Evolutionary conservation across 2,888 invertebrate genomes (phyloP).

Genomic region (Dastarcus helophoroides): DNA sequence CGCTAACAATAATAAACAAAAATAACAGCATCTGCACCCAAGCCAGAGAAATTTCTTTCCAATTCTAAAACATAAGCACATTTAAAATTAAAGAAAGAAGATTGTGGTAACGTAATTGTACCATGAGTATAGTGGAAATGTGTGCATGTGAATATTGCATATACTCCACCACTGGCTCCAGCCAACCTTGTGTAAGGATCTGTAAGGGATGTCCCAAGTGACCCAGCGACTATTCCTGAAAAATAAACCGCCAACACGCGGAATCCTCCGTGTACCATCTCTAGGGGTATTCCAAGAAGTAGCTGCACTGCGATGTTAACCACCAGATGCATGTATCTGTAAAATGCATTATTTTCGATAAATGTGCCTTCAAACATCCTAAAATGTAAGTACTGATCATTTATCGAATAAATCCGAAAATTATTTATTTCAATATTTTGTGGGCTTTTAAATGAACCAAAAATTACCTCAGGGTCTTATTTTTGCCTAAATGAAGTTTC

Average conservation of each 20-base stretch:
- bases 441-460: too few relatives aligned
- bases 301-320: constrained; percentile 86
- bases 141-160: constrained; percentile 87
- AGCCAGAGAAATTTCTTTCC: constrained; percentile 91
- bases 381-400: too few relatives aligned
- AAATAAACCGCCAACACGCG: constrained; percentile 71
- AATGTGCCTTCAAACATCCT: too few relatives aligned
- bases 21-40: constrained; percentile 73
- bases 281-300: constrained; percentile 82
- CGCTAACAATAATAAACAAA: neutral
- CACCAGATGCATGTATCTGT: constrained; percentile 69
- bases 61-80: constrained; percentile 60
- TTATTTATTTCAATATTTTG: too few relatives aligned
- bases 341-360: too few relatives aligned
- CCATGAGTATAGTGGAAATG: constrained; percentile 80
- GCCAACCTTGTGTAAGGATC: constrained; percentile 68
- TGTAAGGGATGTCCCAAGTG: constrained; percentile 65
- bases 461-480: too few relatives aligned
- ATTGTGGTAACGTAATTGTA: constrained; percentile 28
- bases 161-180: constrained; percentile 89
- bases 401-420: too few relatives aligned
- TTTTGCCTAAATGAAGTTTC: too few relatives aligned
- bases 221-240: constrained; percentile 73
- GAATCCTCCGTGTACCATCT: constrained; percentile 95
- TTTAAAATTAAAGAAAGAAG: neutral